Base-by-base conservation (phyloP, 2,797 vertebrate species). In the Philypnodon macrostomus region DNA sequence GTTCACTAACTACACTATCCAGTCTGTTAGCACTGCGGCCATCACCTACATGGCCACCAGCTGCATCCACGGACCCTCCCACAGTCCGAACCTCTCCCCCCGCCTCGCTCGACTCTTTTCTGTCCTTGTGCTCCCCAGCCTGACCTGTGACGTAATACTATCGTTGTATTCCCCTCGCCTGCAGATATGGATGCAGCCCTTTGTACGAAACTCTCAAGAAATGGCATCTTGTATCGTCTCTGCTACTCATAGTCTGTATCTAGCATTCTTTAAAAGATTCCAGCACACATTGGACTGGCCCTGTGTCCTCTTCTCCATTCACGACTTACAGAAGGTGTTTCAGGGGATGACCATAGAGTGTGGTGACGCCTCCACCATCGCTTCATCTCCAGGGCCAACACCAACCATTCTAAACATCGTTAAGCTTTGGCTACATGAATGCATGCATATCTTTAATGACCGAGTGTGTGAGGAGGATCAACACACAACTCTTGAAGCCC, bases 401-500 rank as follows among this genome's bases (percentile, higher is more conserved):
- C 12, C 49, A 34, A 61, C 31, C 15, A 5, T 44, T 12, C 68
- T 89, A 8, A 65, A 69, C 17, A 64, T 93, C 9, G 50, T 76
- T 5, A 87, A 80, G 6, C 85, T 96, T 4, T 96, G 94, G 94
- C 79, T 91, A 72, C 93, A 95, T 0, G 94, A 95, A 70, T 89
- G 91, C 46, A 77, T 91, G 68, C 91, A 90, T 5, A 93, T 86
- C 0, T 95, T 94, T 32, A 64, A 82, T 30, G 93, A 95, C 51
- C 83, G 87, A 2, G 70, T 94, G 12, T 60, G 71, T 51, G 84
- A 85, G 5, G 63, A 77, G 6, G 56, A 64, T 1, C 90, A 92
- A 38, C 75, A 39, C 1, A 68, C 74, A 39, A 40, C 48, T 34
- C 81, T 91, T 21, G 17, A 56, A 30, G 81, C 78, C 12, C 63